Percentiles rank a stretch among this genome's conserved stretches.
These are phyloP conservation scores for Thelohanellus kitauei DNA, from an alignment of 30 jellyfish, hydroid and myxozoan genomes.

Conservation along the genomic window DNA sequence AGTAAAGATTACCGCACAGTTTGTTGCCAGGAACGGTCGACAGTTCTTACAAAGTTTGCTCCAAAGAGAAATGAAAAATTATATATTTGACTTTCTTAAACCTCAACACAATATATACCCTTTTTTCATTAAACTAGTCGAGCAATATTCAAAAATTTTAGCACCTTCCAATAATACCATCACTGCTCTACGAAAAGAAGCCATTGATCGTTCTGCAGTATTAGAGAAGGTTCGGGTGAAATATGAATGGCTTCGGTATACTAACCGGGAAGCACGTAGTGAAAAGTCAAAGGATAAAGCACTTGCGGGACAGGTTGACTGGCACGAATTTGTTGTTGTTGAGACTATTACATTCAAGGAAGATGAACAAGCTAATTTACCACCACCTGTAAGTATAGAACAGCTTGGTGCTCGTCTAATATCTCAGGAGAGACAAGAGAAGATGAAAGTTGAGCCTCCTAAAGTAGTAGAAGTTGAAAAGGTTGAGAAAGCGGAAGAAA, in stretches of 20 bases:
- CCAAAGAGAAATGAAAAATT: constrained; percentile 39
- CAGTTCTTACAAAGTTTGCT: constrained; percentile 14
- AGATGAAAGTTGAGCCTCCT: constrained; percentile 21
- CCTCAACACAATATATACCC: constrained; percentile 78
- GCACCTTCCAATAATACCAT: not conserved
- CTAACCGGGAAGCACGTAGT: not conserved
- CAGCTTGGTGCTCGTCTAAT: constrained; percentile 74
- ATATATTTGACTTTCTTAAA: constrained; percentile 44
- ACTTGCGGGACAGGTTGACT: constrained; percentile 20
- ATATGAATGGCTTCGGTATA: no score
- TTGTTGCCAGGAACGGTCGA: constrained; percentile 74
- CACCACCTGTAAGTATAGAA: constrained; percentile 81
- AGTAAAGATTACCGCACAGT: constrained; percentile 67
- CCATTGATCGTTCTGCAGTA: no score
- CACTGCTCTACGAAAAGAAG: no score
- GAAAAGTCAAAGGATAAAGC: not conserved
- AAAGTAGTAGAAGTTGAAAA: not conserved
- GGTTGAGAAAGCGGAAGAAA: not conserved
- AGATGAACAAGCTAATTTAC: constrained; percentile 59
- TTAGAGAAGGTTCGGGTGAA: no score
- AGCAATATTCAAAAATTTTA: constrained; percentile 42
- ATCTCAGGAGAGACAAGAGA: constrained; percentile 67
- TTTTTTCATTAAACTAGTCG: constrained; percentile 49
- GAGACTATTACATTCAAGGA: constrained; percentile 68
- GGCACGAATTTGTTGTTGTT: constrained; percentile 93